Evolutionary conservation across 2,113 vertebrate species (phyloP).

Genomic region (Cryptotis parvus): DNA sequence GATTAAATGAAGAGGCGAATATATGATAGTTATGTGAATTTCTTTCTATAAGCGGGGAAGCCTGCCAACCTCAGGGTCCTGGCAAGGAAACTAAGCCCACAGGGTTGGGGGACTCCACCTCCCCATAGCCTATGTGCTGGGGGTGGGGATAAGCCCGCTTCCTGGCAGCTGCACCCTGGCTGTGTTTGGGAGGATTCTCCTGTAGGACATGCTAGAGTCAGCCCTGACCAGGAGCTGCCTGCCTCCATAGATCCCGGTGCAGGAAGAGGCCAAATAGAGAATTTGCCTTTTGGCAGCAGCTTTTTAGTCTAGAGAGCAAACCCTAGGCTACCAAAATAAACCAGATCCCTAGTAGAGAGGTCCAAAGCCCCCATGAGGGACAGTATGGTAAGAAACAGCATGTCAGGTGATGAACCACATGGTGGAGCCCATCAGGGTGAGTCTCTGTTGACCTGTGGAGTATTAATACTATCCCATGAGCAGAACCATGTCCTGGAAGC

Average conservation of each 20-base stretch:
- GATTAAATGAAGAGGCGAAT: too few species aligned
- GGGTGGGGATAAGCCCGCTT: too few species aligned
- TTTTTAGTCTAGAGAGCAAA: neutral
- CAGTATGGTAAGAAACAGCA: neutral
- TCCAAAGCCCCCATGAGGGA: neutral
- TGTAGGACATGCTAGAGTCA: too few species aligned
- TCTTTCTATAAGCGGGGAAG: too few species aligned
- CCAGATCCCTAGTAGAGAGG: accelerated
- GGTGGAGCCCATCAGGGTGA: neutral
- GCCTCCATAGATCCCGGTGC: neutral
- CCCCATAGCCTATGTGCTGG: too few species aligned
- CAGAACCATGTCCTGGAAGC: neutral
- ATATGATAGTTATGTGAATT: too few species aligned
- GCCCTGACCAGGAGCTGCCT: neutral
- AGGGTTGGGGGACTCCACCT: too few species aligned
- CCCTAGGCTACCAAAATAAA: neutral
- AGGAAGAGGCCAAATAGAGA: neutral
- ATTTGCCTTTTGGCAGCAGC: neutral
- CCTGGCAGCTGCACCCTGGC: too few species aligned
- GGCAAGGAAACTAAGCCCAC: too few species aligned
- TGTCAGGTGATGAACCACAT: neutral
- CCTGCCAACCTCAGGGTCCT: too few species aligned
- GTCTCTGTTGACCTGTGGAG: neutral
- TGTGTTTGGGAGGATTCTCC: neutral
- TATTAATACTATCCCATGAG: neutral